phyloP scores from a whole-genome alignment of 2,888 invertebrate genomes.

The Chaitophorus viminalis region DNA sequence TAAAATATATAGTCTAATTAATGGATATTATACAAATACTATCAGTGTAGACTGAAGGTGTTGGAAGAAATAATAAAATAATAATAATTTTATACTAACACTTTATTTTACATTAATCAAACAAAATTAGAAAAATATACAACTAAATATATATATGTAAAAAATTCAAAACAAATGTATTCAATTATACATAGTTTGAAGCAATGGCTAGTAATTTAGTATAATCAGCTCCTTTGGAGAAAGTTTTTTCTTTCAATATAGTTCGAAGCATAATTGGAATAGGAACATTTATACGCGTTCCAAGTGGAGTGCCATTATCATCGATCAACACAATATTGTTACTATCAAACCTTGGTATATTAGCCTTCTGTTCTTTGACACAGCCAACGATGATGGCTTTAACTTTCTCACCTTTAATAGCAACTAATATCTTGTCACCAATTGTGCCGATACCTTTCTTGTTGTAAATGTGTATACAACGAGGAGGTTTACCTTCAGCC shows the following conservation, averaged over 20 bases:
- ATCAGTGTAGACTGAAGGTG: background rate
- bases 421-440: slow-evolving; percentile 89
- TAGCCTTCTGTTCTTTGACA: slow-evolving; percentile 81
- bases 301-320: slow-evolving; percentile 92
- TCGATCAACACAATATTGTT: slow-evolving; percentile 97
- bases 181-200: slow-evolving; percentile 80
- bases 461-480: slow-evolving; percentile 93
- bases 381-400: slow-evolving; percentile 91
- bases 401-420: slow-evolving; percentile 95
- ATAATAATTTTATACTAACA: background rate
- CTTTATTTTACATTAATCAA: slow-evolving; percentile 37
- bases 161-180: background rate
- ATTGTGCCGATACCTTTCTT: slow-evolving; percentile 75
- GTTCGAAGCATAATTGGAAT: slow-evolving; percentile 90
- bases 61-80: background rate
- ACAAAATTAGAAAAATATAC: slow-evolving; percentile 17
- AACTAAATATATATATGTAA: slow-evolving; percentile 35
- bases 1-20: background rate
- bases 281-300: slow-evolving; percentile 94
- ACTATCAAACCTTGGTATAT: slow-evolving; percentile 90
- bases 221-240: slow-evolving; percentile 86
- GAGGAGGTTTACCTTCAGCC: slow-evolving; percentile 92
- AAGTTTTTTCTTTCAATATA: slow-evolving; percentile 82
- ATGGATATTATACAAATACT: background rate
- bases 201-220: slow-evolving; percentile 92